Evolutionary conservation across 2,888 invertebrate species (phyloP).

Genomic region (Agrypnus murinus): DNA sequence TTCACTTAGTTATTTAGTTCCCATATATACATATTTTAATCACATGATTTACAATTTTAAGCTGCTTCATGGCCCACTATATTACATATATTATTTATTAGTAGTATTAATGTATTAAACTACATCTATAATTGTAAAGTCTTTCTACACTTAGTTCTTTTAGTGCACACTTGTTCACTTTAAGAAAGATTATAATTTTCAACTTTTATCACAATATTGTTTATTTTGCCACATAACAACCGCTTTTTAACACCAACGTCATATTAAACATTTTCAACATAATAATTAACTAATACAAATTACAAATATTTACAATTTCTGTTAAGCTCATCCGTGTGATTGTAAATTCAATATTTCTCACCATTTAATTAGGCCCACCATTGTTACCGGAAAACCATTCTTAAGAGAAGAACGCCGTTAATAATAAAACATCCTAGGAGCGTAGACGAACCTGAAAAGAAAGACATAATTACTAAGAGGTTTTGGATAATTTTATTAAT

Average conservation of each 20-base stretch:
- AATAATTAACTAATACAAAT: conserved; percentile 34
- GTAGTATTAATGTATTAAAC: conserved; percentile 7
- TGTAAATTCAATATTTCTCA: conserved; percentile 51
- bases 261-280: conserved; percentile 35
- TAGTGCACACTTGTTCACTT: conserved; percentile 40
- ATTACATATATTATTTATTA: conserved; percentile 33
- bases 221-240: conserved; percentile 35
- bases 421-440: conserved; percentile 49
- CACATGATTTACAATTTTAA: conserved; percentile 45
- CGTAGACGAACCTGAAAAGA: conserved; percentile 52
- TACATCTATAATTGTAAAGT: conserved; percentile 34
- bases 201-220: conserved; percentile 40
- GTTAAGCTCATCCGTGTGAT: conserved; percentile 51
- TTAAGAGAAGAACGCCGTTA: conserved; percentile 52
- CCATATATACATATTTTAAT: conserved; percentile 44
- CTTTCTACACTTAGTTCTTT: conserved; percentile 39
- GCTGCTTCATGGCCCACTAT: conserved; percentile 37
- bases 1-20: conserved; percentile 40
- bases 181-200: conserved; percentile 6
- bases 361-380: conserved; percentile 41
- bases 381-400: conserved; percentile 60
- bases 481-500: not conserved
- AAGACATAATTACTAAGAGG: conserved; percentile 3
- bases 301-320: conserved; percentile 46
- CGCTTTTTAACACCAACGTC: conserved; percentile 40